These are phyloP conservation scores for Craseonycteris thonglongyai DNA, from an alignment of 2,113 vertebrate species.

Conservation along the genomic window DNA sequence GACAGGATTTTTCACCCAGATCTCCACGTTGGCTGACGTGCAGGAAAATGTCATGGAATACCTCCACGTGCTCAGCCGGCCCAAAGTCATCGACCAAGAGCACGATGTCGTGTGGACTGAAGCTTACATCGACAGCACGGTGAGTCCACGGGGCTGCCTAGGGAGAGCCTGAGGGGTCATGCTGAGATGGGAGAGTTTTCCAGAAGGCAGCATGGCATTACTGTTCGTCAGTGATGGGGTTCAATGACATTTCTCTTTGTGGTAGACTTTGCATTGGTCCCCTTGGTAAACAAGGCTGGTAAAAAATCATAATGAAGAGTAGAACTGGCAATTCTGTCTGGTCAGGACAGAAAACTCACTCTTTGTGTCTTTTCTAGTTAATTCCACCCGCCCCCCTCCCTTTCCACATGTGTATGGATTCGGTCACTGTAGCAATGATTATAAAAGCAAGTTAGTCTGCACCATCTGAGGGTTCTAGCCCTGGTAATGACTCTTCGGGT, in stretches of 20 bases:
- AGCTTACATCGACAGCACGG: slow-evolving; percentile 97
- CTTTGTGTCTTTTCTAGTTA: neutral
- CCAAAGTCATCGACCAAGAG: slow-evolving; percentile 97
- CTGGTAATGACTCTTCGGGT: neutral
- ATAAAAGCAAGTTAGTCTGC: neutral
- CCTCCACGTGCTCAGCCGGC: slow-evolving; percentile 96
- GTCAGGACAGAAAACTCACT: neutral
- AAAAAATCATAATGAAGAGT: neutral
- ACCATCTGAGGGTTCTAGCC: neutral
- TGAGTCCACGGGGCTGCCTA: slow-evolving; percentile 79
- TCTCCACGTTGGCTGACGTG: slow-evolving; percentile 96
- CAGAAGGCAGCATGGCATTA: neutral
- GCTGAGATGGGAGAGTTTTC: neutral
- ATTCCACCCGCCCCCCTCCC: too few relatives aligned
- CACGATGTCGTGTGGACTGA: slow-evolving; percentile 98
- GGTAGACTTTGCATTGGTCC: neutral
- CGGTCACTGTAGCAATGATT: neutral
- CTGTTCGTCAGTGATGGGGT: neutral
- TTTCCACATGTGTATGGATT: neutral
- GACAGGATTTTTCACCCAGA: slow-evolving; percentile 97
- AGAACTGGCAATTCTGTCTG: neutral
- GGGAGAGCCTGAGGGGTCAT: neutral
- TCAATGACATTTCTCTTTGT: neutral
- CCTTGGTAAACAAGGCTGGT: neutral
- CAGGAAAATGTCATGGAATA: slow-evolving; percentile 99